A percentile compares a stretch with the other conserved stretches of the same genome.
Evolutionary conservation across 1,140 invertebrate genomes (phyloP).

Genomic region (Notospermus geniculatus): DNA sequence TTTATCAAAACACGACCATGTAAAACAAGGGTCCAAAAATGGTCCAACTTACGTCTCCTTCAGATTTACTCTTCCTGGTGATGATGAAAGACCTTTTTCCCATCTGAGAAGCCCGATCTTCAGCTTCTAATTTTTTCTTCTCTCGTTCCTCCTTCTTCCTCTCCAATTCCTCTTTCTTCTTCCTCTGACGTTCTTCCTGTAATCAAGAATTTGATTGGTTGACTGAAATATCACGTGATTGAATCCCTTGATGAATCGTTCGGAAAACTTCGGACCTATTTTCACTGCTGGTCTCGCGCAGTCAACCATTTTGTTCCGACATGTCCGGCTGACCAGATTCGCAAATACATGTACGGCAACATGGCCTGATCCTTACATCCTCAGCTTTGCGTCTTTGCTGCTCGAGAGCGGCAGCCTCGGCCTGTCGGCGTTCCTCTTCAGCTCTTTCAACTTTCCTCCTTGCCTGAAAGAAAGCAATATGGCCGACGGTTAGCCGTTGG

Average conservation of each 20-base stretch:
- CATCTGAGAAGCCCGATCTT: conserved; percentile 12
- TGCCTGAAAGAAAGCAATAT: conserved; percentile 19
- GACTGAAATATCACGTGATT: background rate
- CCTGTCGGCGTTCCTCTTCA: conserved; percentile 24
- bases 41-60: conserved; percentile 8
- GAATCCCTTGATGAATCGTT: background rate
- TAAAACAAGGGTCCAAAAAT: too few relatives aligned
- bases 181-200: conserved; percentile 25
- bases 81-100: conserved; percentile 4
- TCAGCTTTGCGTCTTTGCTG: conserved; percentile 29
- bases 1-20: too few relatives aligned
- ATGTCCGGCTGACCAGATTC: too few relatives aligned
- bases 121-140: conserved; percentile 16
- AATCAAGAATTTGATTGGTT: conserved; percentile 4
- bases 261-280: background rate
- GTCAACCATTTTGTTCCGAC: background rate
- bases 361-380: conserved; percentile 16
- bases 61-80: conserved; percentile 11
- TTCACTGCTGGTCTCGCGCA: background rate
- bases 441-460: conserved; percentile 24
- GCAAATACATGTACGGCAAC: too few relatives aligned
- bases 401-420: conserved; percentile 22
- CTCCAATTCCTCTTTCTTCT: conserved; percentile 64
- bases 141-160: conserved; percentile 67
- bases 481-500: too few relatives aligned